Base-by-base conservation (phyloP, 1,140 invertebrate genomes). In the Portunus trituberculatus region DNA sequence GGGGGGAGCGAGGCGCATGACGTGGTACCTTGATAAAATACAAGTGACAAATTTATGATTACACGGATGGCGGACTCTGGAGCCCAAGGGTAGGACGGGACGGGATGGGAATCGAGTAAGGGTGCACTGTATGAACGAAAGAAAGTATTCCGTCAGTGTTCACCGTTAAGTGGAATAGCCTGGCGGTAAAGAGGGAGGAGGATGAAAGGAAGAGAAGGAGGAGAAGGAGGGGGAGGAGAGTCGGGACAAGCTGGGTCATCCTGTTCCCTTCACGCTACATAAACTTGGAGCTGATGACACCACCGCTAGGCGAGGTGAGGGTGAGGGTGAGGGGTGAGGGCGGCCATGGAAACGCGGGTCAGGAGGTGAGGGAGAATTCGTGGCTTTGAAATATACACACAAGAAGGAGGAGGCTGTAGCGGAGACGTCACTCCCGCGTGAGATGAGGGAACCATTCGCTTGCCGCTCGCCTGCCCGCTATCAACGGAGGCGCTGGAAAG, bases 241-340 rank as follows among this genome's bases (percentile, higher is more conserved):
- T 25, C 67, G 67, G 67, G 67, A 76, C 67, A n/a, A 76, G 67
- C 67, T n/a, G 67, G 67, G 67, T 76, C 67, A n/a, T 76, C 67
- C 67, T 59, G 52, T 59, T 59, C 16, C 67, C 67, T 76, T 76
- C 67, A 76, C 67, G 67, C 67, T 76, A n/a, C 67, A 76, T 76
- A 76, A 76, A 76, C 67, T 76, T 76, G 67, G 52, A 59, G 25
- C 67, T 76, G 67, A 76, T 76, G 67, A 76, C 67, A 76, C 67
- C 67, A 76, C 67, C 67, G 67, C 67, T 76, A 76, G 67, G 67
- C 20, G 67, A 76, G 67, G 52, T 59, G 2, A 59, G 52, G 52
- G 52, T 59, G 52, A 59, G 52, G 52, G 52, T 59, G 52, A 59
- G 52, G 52, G 67, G 67, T n/a, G 67, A 76, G 67, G 52, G 67